Evolutionary conservation across 2,888 invertebrate species (phyloP), one percentile per base, ranked within the genome.

Genomic region (Chironomus tentans): DNA sequence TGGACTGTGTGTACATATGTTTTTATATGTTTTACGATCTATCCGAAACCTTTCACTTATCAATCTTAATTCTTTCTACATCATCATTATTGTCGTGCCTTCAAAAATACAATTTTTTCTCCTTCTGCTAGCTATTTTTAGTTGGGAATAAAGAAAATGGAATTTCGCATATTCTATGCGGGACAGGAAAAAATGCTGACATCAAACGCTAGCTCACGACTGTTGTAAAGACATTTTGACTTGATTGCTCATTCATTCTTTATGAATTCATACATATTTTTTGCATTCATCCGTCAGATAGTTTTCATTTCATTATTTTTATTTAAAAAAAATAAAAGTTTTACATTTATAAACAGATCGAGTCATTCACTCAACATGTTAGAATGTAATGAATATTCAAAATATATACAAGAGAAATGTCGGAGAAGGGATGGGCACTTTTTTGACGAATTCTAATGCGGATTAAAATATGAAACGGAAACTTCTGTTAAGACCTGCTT

Each of bases 41-140:
- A 10, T 38, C 38, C 38, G 38, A 38, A 38, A 38, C 74, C 74
- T 74, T 74, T 74, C 74, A 74, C 74, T 74, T 74, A 74, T 74
- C 74, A 74, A 68, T 74, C 48, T 38, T 74, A 68, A 68, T 71
- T 71, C 46, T 71, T 71, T 71, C 71, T 71, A 13, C 28, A n/a
- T 71, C 22, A 56, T 46, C 21, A 65, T 65, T 65, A 15, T 56
- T 56, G 18, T 21, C 65, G 24, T 24, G 24, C 21, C 13, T 65
- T 65, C 21, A 21, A 15, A 50, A n/a, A n/a, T 50, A n/a, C n/a
- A 5, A 24, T 2, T 24, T 24, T 24, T 24, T 24, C 3, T 24
- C 22, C 22, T 50, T 50, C 2, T 6, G n/a, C n/a, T n/a, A n/a
- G n/a, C n/a, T n/a, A n/a, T 15, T 50, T 50, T n/a, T 50, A 15